A percentile compares a stretch with the other conserved stretches of the same genome.
phyloP scores from a whole-genome alignment of 30 jellyfish, hydroid and myxozoan species.

The Aurelia aurita region DNA sequence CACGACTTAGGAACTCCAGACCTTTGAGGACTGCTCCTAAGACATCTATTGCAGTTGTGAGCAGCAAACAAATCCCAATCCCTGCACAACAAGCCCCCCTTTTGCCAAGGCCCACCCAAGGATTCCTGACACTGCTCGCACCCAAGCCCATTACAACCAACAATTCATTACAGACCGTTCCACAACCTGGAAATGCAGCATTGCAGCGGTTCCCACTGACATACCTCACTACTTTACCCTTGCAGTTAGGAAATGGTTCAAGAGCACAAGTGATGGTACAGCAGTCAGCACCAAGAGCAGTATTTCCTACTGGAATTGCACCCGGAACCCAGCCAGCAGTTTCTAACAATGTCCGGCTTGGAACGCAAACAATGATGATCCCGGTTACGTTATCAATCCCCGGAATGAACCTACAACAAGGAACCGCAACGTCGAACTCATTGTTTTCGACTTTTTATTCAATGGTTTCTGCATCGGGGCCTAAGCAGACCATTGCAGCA shows the following conservation, averaged over 20 bases:
- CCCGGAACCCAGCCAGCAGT: constrained; percentile 17
- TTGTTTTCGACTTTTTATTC: constrained; percentile 23
- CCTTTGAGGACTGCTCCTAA: constrained; percentile 32
- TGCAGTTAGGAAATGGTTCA: constrained; percentile 29
- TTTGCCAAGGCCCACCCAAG: constrained; percentile 59
- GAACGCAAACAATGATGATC: constrained; percentile 44
- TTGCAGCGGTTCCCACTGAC: constrained; percentile 56
- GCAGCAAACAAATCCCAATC: background rate
- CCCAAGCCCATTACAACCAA: constrained; percentile 36
- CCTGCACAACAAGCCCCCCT: constrained; percentile 47
- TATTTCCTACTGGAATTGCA: constrained; percentile 13
- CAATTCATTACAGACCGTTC: background rate
- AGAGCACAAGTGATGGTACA: constrained; percentile 42
- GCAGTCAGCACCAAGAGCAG: constrained; percentile 45
- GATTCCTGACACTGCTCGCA: constrained; percentile 48
- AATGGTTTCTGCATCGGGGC: constrained; percentile 15
- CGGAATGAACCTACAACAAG: constrained; percentile 28
- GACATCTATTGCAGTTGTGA: background rate
- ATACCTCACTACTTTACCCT: constrained; percentile 47
- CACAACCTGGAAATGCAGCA: constrained; percentile 4
- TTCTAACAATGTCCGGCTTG: constrained; percentile 33
- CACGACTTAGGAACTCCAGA: constrained; percentile 34
- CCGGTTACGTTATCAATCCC: constrained; percentile 54
- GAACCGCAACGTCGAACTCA: constrained; percentile 25
- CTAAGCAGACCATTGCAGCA: constrained; percentile 5